These are phyloP conservation scores for Doris montereyensis DNA, from an alignment of 2,888 invertebrate genomes.

Conservation along the genomic window DNA sequence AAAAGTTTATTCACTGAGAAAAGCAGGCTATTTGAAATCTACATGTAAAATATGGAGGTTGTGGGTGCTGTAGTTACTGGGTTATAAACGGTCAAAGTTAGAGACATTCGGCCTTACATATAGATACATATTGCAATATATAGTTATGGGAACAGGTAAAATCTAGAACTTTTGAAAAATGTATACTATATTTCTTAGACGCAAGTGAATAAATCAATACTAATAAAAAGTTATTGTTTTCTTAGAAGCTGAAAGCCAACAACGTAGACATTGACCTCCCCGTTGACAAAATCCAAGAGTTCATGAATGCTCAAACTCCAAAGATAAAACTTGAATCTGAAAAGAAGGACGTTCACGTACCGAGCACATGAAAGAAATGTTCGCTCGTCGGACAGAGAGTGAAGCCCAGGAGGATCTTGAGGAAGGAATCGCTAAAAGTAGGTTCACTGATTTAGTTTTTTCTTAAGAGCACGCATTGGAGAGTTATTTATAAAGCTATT, in stretches of 20 bases:
- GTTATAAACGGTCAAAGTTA: too few relatives aligned
- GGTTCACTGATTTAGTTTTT: slow-evolving; percentile 1
- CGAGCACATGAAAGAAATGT: slow-evolving; percentile 42
- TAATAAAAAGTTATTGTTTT: neutral
- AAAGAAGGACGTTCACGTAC: slow-evolving; percentile 31
- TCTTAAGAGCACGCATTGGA: too few relatives aligned
- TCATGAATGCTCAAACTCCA: slow-evolving; percentile 14
- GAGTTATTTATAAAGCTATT: too few relatives aligned
- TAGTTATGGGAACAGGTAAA: too few relatives aligned
- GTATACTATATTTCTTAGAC: neutral
- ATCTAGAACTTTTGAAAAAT: too few relatives aligned
- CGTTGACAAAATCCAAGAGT: slow-evolving; percentile 11
- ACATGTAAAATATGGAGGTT: too few relatives aligned
- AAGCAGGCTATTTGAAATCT: too few relatives aligned
- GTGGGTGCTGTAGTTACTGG: too few relatives aligned
- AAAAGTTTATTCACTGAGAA: too few relatives aligned
- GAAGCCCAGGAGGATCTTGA: slow-evolving; percentile 39
- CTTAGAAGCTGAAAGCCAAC: slow-evolving; percentile 4
- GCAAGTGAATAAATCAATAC: too few relatives aligned
- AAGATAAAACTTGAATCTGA: slow-evolving; percentile 20
- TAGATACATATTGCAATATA: too few relatives aligned
- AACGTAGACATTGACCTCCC: neutral
- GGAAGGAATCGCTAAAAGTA: slow-evolving; percentile 40
- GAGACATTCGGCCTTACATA: too few relatives aligned
- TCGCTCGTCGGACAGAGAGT: slow-evolving; percentile 29